A percentile compares a stretch with the other conserved stretches of the same genome.
Conservation (phyloP, 2,113 vertebrate species). For the Paraplagusia blochii region DNA sequence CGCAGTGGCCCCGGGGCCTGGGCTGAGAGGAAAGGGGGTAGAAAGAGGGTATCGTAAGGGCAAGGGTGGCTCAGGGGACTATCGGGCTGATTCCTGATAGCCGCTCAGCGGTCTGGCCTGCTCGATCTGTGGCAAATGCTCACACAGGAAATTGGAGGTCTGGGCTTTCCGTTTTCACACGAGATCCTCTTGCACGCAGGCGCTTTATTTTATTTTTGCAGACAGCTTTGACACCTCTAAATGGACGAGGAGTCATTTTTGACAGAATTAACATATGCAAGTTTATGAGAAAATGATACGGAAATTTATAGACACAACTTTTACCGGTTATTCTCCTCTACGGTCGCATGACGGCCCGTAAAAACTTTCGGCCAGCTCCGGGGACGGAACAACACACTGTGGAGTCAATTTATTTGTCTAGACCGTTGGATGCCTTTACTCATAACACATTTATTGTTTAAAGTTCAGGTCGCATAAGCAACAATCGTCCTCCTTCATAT, state of each 20-base stretch:
- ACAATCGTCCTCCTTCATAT: slow-evolving; percentile 55
- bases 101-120: slow-evolving; percentile 63
- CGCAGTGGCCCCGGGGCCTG: slow-evolving; percentile 59
- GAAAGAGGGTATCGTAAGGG: slow-evolving; percentile 56
- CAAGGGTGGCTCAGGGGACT: slow-evolving; percentile 69
- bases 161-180: slow-evolving; percentile 74
- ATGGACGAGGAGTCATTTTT: slow-evolving; percentile 28
- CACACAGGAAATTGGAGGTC: slow-evolving; percentile 77
- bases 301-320: neutral
- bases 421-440: slow-evolving; percentile 57
- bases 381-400: slow-evolving; percentile 43
- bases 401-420: slow-evolving; percentile 54
- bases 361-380: slow-evolving; percentile 27
- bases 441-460: slow-evolving; percentile 60
- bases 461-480: slow-evolving; percentile 56
- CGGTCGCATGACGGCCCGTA: slow-evolving; percentile 15
- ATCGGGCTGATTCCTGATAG: slow-evolving; percentile 70
- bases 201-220: slow-evolving; percentile 42
- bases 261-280: slow-evolving; percentile 39
- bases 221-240: slow-evolving; percentile 38
- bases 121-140: slow-evolving; percentile 58
- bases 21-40: slow-evolving; percentile 38
- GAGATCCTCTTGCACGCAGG: slow-evolving; percentile 55
- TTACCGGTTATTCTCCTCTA: slow-evolving; percentile 34
- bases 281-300: slow-evolving; percentile 4